Base-by-base conservation (phyloP, 2,888 invertebrate genomes). In the Apantesis nais region DNA sequence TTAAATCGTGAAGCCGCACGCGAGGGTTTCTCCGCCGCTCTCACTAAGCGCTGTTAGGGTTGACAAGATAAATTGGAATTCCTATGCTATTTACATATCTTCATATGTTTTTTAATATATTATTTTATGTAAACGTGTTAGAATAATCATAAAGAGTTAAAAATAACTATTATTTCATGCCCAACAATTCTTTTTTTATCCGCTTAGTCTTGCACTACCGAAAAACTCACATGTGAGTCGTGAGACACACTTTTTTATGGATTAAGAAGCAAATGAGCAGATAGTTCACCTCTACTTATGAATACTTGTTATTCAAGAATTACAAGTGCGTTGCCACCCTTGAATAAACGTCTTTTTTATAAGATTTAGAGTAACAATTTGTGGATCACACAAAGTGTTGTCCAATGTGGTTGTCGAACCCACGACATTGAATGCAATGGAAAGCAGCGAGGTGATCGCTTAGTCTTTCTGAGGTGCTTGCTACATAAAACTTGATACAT, bases 1-100 rank as follows among this genome's bases (percentile, higher is more conserved):
- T 94, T 94, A 93, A 90, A 91, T 86, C 85, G 86, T 84, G 86
- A 86, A 88, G 86, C 89, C 86, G 85, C 88, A 84, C 89, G 88
- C 84, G 84, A 84, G 82, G 82, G 78, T 81, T 80, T 83, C 84
- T 78, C 77, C 74, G 76, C 79, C 79, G 82, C 82, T 83, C 84
- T 83, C 80, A 77, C 75, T 83, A 82, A 77, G 78, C 76, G 66
- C 58, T 44, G 65, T 34, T 67, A 72, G 68, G 72, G 68, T 16
- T 72, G 66, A 69, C 74, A 73, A 66, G 69, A 67, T 55, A 68
- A 74, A 39, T 22, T 61, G 41, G 39, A 67, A 68, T 66, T 68
- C 52, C 44, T 7, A 25, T 66, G 11, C 11, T 37, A 66, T 52
- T 58, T 29, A 58, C 58, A 58, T 58, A 58, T 58, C 58, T 29